Evolutionary conservation across 2,888 invertebrate species (phyloP), one percentile per base, ranked within the genome.

Genomic region (Tachina fera): DNA sequence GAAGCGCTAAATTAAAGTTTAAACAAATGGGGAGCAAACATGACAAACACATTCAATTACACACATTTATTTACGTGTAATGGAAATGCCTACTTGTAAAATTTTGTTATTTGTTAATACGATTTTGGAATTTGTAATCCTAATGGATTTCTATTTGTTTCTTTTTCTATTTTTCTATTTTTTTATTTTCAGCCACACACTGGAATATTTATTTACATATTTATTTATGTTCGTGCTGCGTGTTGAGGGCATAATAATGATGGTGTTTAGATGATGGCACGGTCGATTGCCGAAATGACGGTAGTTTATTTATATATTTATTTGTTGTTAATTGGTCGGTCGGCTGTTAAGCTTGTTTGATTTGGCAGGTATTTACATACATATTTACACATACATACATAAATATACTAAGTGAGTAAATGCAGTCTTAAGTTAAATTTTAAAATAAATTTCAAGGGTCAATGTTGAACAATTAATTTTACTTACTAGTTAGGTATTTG

Each of bases 291-390:
- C 81, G 71, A 75, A 79, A 82, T 72, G 86, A 76, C 86, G 79
- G 82, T 86, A 83, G 86, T 83, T 68, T 81, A 61, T 81, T 75
- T 81, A 43, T 41, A 31, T 72, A 49, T 77, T 58, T 85, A 71
- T 79, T 85, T 86, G 79, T 76, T 86, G 79, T 79, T 86, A 79
- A 86, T 79, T 86, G 82, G 78, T 79, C 16, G 49, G 67, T 72
- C 45, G 43, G 53, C 79, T 76, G 71, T 61, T 45, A 60, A 67
- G 67, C 77, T 72, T 72, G 72, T 45, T 67, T 77, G 67, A 51
- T 39, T 72, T 60, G 65, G 16, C 71, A 65, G 71, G 22, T 58
- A 72, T 63, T 61, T 71, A 47, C 9, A 53, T 65, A 51, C 14
- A 43, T 60, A 61, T 16, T 13, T 60, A 60, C 16, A 47, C 31